Conservation (phyloP, 53 echinoderm and acorn worm genomes). For the Astropecten irregularis region DNA sequence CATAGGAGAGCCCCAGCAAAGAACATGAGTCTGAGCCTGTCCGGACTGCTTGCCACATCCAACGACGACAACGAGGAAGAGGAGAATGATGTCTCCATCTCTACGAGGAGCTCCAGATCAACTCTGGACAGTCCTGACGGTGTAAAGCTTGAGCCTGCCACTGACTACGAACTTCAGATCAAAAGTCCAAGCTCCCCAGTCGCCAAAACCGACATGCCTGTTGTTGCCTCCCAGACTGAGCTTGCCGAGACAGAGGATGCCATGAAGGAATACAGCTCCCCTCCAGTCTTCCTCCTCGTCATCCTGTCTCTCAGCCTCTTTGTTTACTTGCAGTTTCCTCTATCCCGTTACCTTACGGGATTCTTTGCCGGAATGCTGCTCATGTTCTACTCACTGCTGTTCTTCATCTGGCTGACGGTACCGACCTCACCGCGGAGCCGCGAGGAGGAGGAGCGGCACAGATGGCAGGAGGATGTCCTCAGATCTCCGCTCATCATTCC, state of each 20-base stretch:
- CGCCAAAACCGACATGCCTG: neutral
- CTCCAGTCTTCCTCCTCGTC: slow-evolving; percentile 64
- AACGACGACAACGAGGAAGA: slow-evolving; percentile 28
- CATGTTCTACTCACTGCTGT: slow-evolving; percentile 74
- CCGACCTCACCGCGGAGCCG: slow-evolving; percentile 15
- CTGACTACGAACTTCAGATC: slow-evolving; percentile 32
- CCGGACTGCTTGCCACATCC: slow-evolving; percentile 77
- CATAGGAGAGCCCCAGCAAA: slow-evolving; percentile 8
- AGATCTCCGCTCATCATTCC: slow-evolving; percentile 66
- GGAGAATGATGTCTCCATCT: slow-evolving; percentile 2
- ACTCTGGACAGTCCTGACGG: slow-evolving; percentile 29
- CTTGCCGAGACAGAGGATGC: neutral
- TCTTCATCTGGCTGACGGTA: slow-evolving; percentile 77
- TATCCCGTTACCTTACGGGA: slow-evolving; percentile 75
- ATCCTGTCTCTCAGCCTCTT: slow-evolving; percentile 63
- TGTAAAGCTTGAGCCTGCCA: neutral
- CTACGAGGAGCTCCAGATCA: slow-evolving; percentile 31
- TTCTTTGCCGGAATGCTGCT: slow-evolving; percentile 73
- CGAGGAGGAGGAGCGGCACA: slow-evolving; percentile 39
- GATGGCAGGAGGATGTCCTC: slow-evolving; percentile 39
- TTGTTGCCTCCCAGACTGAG: neutral
- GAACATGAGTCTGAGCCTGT: slow-evolving; percentile 59
- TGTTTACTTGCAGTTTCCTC: slow-evolving; percentile 72
- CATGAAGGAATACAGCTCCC: neutral
- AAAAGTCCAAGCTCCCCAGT: slow-evolving; percentile 47